Evolutionary conservation across 2,888 invertebrate species (phyloP).

Genomic region (Hoplodrina ambigua): DNA sequence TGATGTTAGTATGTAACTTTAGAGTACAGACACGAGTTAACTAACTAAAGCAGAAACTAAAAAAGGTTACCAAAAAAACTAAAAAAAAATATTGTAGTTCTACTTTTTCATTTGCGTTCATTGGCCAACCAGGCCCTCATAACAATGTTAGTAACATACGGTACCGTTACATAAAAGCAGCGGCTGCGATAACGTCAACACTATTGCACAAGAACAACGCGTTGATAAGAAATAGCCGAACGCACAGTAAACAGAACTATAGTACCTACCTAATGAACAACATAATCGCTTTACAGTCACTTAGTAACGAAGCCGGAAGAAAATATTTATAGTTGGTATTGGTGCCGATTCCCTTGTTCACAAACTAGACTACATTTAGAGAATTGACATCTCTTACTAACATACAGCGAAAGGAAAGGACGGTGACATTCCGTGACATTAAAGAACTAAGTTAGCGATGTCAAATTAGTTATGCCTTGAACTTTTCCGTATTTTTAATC

Average conservation of each 20-base stretch:
- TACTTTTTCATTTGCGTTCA: not conserved
- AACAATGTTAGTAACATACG: constrained; percentile 38
- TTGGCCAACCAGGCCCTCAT: constrained; percentile 21
- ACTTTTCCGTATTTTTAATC: too few relatives aligned
- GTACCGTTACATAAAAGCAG: constrained; percentile 66
- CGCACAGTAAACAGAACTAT: constrained; percentile 46
- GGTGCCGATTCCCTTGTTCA: too few relatives aligned
- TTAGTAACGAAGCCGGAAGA: constrained; percentile 1
- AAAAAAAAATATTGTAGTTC: not conserved
- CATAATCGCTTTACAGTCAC: constrained; percentile 41
- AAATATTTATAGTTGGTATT: constrained; percentile 43
- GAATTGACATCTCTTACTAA: too few relatives aligned
- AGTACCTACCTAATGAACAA: constrained; percentile 45
- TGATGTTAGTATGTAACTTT: not conserved
- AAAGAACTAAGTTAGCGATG: too few relatives aligned
- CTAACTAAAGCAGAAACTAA: too few relatives aligned
- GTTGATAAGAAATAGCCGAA: constrained; percentile 66
- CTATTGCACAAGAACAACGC: constrained; percentile 68
- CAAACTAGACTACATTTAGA: too few relatives aligned
- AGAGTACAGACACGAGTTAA: not conserved
- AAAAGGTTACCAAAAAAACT: too few relatives aligned
- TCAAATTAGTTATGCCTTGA: too few relatives aligned
- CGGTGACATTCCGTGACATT: too few relatives aligned
- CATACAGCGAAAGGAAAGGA: too few relatives aligned
- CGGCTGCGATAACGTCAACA: constrained; percentile 66